phyloP scores from a whole-genome alignment of 2,888 invertebrate species.

The Dascillus cervinus region DNA sequence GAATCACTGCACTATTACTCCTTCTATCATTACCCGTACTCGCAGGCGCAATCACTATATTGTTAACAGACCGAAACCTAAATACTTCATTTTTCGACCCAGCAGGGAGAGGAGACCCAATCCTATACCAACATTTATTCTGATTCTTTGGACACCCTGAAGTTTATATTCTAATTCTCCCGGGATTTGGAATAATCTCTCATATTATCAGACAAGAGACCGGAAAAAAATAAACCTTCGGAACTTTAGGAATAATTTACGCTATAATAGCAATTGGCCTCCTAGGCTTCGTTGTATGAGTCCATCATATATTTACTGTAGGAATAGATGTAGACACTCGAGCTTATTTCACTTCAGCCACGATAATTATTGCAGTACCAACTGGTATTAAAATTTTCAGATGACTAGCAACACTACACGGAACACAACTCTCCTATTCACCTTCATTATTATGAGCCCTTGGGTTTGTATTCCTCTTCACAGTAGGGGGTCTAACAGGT shows the following conservation, averaged over 20 bases:
- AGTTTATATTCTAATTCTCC: conserved; percentile 80
- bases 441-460: conserved; percentile 58
- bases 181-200: conserved; percentile 75
- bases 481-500: conserved; percentile 64
- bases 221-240: conserved; percentile 68
- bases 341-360: conserved; percentile 77
- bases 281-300: conserved; percentile 77
- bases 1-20: conserved; percentile 57
- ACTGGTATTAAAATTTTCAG: conserved; percentile 81
- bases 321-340: conserved; percentile 79
- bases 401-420: conserved; percentile 64
- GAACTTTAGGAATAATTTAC: conserved; percentile 68
- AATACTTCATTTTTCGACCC: conserved; percentile 79
- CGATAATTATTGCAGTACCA: conserved; percentile 80
- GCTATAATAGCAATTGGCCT: conserved; percentile 77
- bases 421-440: conserved; percentile 52
- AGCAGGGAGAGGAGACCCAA: conserved; percentile 70
- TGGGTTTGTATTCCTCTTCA: conserved; percentile 74
- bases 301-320: conserved; percentile 79
- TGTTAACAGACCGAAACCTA: conserved; percentile 71
- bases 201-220: conserved; percentile 70
- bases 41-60: conserved; percentile 73
- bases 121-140: conserved; percentile 76
- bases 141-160: conserved; percentile 86
- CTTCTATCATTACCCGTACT: conserved; percentile 65